phyloP scores from a whole-genome alignment of 2,888 invertebrate species.

The Rhorus exstirpatorius region DNA sequence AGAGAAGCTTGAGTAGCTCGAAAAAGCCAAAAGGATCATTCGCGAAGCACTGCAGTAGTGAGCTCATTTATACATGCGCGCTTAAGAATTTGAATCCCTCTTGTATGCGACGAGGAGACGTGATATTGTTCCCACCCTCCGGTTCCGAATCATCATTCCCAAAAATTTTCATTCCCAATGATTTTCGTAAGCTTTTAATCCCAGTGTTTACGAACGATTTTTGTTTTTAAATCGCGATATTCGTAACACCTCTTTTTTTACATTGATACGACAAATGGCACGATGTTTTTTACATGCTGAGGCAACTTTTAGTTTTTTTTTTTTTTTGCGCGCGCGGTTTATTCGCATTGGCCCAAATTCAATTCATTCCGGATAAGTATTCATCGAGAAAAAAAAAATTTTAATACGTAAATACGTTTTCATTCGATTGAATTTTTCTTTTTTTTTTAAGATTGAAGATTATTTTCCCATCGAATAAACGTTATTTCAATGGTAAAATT shows the following conservation, averaged over 20 bases:
- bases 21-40: slow-evolving; percentile 47
- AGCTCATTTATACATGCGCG: slow-evolving; percentile 17
- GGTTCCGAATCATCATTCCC: background rate
- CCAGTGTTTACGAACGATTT: background rate
- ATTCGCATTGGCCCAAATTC: slow-evolving; percentile 28
- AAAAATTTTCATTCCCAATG: background rate
- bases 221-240: background rate
- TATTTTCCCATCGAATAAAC: background rate
- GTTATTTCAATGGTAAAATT: background rate
- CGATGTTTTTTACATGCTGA: slow-evolving; percentile 80
- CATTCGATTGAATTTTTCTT: background rate
- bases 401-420: background rate
- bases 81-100: slow-evolving; percentile 31
- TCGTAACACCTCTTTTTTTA: slow-evolving; percentile 4
- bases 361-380: slow-evolving; percentile 35
- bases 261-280: slow-evolving; percentile 73
- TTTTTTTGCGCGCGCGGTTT: slow-evolving; percentile 51
- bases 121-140: background rate
- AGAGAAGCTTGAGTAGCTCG: slow-evolving; percentile 51
- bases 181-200: background rate
- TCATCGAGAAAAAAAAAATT: slow-evolving; percentile 38
- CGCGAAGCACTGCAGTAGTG: slow-evolving; percentile 34
- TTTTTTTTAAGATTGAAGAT: background rate
- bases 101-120: background rate
- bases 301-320: slow-evolving; percentile 65